Evolutionary conservation across 2,113 vertebrate species (phyloP).

Genomic region (Morone saxatilis): DNA sequence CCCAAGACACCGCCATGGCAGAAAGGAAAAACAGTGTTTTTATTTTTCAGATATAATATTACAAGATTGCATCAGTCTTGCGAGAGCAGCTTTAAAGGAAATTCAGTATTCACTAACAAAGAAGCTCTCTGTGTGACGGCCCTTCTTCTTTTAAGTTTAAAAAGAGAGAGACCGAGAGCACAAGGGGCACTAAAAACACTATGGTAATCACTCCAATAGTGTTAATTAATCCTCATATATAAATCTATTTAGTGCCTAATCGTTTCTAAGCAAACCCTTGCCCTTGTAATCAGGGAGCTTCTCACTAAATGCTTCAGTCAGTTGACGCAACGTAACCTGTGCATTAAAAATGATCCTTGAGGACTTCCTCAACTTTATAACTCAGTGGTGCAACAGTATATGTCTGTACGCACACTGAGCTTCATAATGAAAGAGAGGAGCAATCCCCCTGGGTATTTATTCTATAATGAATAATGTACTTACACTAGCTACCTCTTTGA

Average conservation of each 20-base stretch:
- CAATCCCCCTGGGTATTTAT: background rate
- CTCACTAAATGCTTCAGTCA: background rate
- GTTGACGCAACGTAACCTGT: background rate
- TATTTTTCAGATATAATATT: slow-evolving; percentile 21
- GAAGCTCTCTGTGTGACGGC: background rate
- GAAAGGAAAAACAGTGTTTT: slow-evolving; percentile 27
- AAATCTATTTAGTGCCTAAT: background rate
- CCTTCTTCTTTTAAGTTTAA: slow-evolving; percentile 2
- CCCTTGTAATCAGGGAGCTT: background rate
- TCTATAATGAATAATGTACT: background rate
- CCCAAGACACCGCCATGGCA: background rate
- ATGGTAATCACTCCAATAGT: background rate
- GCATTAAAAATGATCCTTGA: background rate
- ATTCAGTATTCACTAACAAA: slow-evolving; percentile 25
- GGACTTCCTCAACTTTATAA: background rate
- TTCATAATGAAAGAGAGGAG: background rate
- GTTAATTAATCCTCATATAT: background rate
- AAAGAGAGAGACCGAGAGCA: background rate
- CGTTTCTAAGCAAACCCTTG: background rate
- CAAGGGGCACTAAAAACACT: background rate
- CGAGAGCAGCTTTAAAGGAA: slow-evolving; percentile 19
- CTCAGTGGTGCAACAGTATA: background rate
- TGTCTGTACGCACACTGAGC: background rate
- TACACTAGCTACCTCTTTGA: background rate
- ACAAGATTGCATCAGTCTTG: slow-evolving; percentile 52